Evolutionary conservation across 2,888 invertebrate species (phyloP).

Genomic region (Aricia artaxerxes): DNA sequence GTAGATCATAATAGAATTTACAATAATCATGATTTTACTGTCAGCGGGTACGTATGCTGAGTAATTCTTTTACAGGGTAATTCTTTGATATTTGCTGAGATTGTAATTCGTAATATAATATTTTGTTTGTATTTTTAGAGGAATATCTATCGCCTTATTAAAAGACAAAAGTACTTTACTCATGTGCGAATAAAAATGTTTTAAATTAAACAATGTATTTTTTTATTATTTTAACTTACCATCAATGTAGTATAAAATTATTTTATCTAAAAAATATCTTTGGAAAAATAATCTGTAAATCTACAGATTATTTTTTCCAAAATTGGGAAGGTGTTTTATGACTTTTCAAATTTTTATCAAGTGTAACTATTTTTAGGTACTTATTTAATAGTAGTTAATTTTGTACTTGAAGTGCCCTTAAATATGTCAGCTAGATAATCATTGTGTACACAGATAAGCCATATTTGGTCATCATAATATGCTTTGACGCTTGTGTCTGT

Average conservation of each 20-base stretch:
- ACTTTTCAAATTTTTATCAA: not conserved
- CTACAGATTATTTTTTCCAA: not conserved
- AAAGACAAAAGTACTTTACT: not conserved
- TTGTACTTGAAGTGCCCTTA: not conserved
- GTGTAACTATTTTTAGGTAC: not conserved
- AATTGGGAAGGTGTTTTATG: not conserved
- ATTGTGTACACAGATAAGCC: conserved; percentile 1
- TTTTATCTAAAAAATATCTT: too few relatives aligned
- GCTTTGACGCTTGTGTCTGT: conserved; percentile 16
- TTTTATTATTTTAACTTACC: not conserved
- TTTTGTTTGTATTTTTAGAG: not conserved
- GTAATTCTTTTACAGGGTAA: not conserved
- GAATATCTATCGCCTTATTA: not conserved
- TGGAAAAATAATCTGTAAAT: not conserved
- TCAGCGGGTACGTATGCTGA: not conserved
- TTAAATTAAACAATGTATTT: not conserved
- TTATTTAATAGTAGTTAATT: not conserved
- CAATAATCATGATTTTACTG: not conserved
- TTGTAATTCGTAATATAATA: too few relatives aligned
- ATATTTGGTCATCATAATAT: conserved; percentile 9
- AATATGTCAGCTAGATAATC: conserved; percentile 11
- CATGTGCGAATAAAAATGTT: too few relatives aligned
- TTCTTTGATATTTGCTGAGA: not conserved
- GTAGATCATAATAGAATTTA: conserved; percentile 4
- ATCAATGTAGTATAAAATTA: not conserved